Conservation (phyloP, 2,113 vertebrate genomes). For the Gulo gulo region DNA sequence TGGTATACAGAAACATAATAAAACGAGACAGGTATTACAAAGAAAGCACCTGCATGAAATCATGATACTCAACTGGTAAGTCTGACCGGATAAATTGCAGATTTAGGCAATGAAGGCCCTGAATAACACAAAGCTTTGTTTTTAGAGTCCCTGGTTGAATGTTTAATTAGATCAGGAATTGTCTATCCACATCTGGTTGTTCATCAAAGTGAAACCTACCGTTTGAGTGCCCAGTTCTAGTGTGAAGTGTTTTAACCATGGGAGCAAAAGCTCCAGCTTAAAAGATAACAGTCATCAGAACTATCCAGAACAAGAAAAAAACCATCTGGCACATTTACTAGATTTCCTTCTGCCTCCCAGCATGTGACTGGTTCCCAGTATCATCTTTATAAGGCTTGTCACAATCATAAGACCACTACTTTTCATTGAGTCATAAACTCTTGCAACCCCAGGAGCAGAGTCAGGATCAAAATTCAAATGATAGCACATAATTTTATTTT, state of each 20-base stretch:
- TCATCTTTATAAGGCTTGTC: conserved; percentile 93
- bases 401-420: conserved; percentile 91
- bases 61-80: conserved; percentile 91
- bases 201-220: conserved; percentile 95
- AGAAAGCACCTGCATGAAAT: conserved; percentile 94
- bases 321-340: conserved; percentile 90
- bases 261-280: conserved; percentile 93
- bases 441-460: conserved; percentile 90
- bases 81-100: conserved; percentile 91
- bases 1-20: conserved; percentile 92
- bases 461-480: conserved; percentile 94
- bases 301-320: conserved; percentile 93
- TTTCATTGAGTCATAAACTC: conserved; percentile 93
- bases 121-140: conserved; percentile 95
- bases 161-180: conserved; percentile 94
- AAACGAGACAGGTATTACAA: conserved; percentile 94
- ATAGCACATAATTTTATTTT: conserved; percentile 86
- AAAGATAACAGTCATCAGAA: conserved; percentile 92
- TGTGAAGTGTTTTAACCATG: conserved; percentile 93
- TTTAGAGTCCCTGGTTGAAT: conserved; percentile 94
- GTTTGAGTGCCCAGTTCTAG: conserved; percentile 93
- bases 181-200: conserved; percentile 93
- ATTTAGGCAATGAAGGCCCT: conserved; percentile 90
- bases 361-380: conserved; percentile 93
- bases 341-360: conserved; percentile 92